Conservation (phyloP, 2,888 invertebrate genomes). For the Euplagia quadripunctaria region DNA sequence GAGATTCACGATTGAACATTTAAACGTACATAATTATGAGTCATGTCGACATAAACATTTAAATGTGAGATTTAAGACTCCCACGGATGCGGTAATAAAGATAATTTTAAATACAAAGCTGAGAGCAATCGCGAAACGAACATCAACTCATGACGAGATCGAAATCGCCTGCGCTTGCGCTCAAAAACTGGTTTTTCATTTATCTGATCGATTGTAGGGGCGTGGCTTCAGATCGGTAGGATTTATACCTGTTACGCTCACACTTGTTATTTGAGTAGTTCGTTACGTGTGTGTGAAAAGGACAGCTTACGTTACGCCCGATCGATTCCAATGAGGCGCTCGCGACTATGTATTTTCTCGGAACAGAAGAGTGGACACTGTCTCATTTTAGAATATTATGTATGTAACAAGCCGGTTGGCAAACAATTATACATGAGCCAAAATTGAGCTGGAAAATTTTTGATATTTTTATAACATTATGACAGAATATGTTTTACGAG, state of each 20-base stretch:
- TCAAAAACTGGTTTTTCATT: constrained; percentile 72
- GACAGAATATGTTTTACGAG: constrained; percentile 39
- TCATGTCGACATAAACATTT: constrained; percentile 72
- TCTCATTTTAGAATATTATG: constrained; percentile 47
- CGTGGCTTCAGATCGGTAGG: constrained; percentile 68
- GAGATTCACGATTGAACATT: constrained; percentile 56
- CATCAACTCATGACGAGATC: constrained; percentile 72
- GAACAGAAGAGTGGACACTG: constrained; percentile 54
- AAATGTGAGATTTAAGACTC: constrained; percentile 69
- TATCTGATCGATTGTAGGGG: constrained; percentile 83
- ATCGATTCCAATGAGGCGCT: constrained; percentile 69
- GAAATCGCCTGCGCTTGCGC: constrained; percentile 71
- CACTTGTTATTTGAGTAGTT: constrained; percentile 27
- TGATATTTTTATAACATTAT: constrained; percentile 44
- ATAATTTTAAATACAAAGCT: constrained; percentile 80
- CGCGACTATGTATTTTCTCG: constrained; percentile 59
- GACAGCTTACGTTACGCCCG: constrained; percentile 69
- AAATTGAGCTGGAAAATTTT: constrained; percentile 23
- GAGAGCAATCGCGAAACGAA: constrained; percentile 67
- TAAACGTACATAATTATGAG: constrained; percentile 69
- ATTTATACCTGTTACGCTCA: constrained; percentile 64
- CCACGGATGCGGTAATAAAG: constrained; percentile 80
- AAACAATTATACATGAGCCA: constrained; percentile 31
- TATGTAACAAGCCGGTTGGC: constrained; percentile 36
- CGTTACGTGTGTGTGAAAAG: constrained; percentile 52